Evolutionary conservation across 2,113 vertebrate species (phyloP), one percentile per base, ranked within the genome.

Genomic region (Pardalotus punctatus): DNA sequence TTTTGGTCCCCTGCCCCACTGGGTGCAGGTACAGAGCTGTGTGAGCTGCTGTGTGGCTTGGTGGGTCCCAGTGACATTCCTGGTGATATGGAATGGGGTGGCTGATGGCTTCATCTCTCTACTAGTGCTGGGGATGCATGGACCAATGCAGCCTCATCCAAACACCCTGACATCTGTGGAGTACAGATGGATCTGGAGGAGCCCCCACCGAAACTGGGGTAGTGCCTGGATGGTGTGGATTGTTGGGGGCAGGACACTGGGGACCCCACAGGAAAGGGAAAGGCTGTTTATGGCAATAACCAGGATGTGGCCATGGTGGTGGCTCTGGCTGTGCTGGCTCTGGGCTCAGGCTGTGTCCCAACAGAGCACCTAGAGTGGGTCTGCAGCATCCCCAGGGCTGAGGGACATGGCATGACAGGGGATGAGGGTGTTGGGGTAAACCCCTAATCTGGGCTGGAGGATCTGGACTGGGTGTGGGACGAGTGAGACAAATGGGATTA

Each of bases 111-210:
- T 18, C 43, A 3, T 50, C 40, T 61, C 33, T 51, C 18, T 8
- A 1, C 29, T 8, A 19, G 33, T 11, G 16, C 57, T 29, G 62
- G 43, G 69, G n/a, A 23, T 33, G 29, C 3, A 1, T 17, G 40
- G 20, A 23, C 54, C 76, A n/a, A 5, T 47, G 25, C 12, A 47
- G 40, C 47, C 40, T 50, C 69, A 61, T 56, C 47, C 35, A 42
- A 58, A 53, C 11, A 17, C 27, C 22, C n/a, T 0, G 0, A 50
- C 14, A 69, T 35, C 21, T 12, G 14, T 10, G n/a, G 45, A 70
- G 38, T 1, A 12, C 31, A 28, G 35, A 10, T 11, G 40, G 58
- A 72, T 23, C 40, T 6, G 18, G 18, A 65, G 35, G 21, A 47
- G 31, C 19, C 7, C 6, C 3, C 28, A 51, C 33, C n/a, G 19